phyloP scores from a whole-genome alignment of 2,797 vertebrate species.

The Spatula versicolor region DNA sequence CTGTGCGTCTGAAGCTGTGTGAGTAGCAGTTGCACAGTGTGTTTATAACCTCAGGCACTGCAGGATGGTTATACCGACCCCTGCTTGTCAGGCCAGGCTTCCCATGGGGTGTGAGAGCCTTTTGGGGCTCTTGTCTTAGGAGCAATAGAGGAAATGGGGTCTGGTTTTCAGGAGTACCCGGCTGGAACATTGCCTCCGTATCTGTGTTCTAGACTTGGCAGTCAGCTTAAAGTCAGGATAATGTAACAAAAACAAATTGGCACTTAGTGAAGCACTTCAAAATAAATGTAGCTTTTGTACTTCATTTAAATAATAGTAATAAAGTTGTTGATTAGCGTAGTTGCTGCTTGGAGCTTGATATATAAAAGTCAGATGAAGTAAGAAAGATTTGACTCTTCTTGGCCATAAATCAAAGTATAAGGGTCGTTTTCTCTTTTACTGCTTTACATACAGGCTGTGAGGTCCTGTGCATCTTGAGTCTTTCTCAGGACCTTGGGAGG shows the following conservation, averaged over 20 bases:
- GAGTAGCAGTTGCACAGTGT: background rate
- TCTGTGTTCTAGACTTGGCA: background rate
- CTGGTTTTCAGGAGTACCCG: background rate
- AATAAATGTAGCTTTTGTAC: background rate
- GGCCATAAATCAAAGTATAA: background rate
- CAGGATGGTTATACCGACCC: conserved; percentile 25
- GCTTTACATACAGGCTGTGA: background rate
- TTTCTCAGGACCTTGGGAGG: background rate
- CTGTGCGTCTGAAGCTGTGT: background rate
- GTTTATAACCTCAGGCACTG: conserved; percentile 29
- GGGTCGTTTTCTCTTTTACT: background rate
- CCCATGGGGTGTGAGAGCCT: background rate
- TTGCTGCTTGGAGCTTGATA: background rate
- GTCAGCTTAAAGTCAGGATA: background rate
- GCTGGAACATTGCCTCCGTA: background rate
- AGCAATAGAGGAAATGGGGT: background rate
- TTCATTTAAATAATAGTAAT: background rate
- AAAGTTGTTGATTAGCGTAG: background rate
- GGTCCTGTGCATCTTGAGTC: background rate
- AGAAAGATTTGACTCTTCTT: background rate
- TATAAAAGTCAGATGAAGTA: background rate
- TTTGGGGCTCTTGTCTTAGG: background rate
- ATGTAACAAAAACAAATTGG: background rate
- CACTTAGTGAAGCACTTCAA: background rate
- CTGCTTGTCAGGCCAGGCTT: conserved; percentile 28